Percentiles rank a stretch among this genome's conserved stretches.
These are phyloP conservation scores for Xanthia togata DNA, from an alignment of 2,888 invertebrate genomes.

Conservation along the genomic window DNA sequence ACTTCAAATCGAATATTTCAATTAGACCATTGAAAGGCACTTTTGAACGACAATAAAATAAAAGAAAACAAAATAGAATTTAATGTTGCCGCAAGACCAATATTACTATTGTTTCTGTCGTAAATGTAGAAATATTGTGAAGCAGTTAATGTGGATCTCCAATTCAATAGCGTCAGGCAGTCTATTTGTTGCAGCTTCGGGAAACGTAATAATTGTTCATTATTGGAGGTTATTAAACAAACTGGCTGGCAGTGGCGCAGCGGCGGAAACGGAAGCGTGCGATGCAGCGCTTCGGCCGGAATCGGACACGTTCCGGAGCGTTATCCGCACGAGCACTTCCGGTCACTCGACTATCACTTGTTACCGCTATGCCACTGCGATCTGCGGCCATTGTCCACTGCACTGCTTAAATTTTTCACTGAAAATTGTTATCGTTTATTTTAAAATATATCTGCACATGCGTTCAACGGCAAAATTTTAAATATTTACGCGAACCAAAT, in stretches of 20 bases:
- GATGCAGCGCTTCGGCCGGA: slow-evolving; percentile 71
- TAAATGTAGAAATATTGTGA: background rate
- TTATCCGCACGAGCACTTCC: slow-evolving; percentile 82
- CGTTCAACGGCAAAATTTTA: slow-evolving; percentile 14
- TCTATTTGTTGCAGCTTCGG: slow-evolving; percentile 39
- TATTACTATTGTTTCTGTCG: background rate
- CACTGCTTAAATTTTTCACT: slow-evolving; percentile 55
- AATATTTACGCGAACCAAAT: slow-evolving; percentile 39
- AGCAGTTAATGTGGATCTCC: no score
- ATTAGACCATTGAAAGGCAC: background rate
- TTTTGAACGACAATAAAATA: background rate
- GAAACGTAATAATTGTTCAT: slow-evolving; percentile 67
- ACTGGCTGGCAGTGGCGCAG: slow-evolving; percentile 67
- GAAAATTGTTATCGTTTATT: slow-evolving; percentile 36
- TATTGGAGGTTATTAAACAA: slow-evolving; percentile 74
- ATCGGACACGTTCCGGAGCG: slow-evolving; percentile 84
- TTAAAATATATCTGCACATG: slow-evolving; percentile 18
- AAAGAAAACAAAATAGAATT: background rate
- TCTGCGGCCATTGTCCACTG: slow-evolving; percentile 58
- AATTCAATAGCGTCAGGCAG: slow-evolving; percentile 8
- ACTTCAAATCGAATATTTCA: background rate
- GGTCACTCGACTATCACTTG: slow-evolving; percentile 70
- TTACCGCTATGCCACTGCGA: slow-evolving; percentile 55
- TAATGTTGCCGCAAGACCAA: background rate
- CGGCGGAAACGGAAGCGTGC: slow-evolving; percentile 72